These are phyloP conservation scores for Thymelicus sylvestris DNA, from an alignment of 2,888 invertebrate genomes.

Conservation along the genomic window DNA sequence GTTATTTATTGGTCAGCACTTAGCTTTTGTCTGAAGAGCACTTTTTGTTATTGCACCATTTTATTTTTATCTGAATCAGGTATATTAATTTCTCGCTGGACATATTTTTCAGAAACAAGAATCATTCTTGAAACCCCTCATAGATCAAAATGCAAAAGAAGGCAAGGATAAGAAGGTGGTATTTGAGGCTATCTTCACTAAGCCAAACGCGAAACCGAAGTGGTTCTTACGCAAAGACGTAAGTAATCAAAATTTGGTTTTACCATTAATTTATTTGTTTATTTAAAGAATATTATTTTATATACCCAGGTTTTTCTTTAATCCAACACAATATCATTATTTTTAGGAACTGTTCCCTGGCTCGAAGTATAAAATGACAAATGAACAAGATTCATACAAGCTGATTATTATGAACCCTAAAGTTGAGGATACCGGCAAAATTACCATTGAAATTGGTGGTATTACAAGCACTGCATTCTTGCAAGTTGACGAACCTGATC, in stretches of 20 bases:
- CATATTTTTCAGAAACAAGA: conserved; percentile 92
- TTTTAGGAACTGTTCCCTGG: conserved; percentile 96
- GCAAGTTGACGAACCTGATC: conserved; percentile 98
- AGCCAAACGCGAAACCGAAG: conserved; percentile 97
- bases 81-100: conserved; percentile 58
- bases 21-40: conserved; percentile 77
- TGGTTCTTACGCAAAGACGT: conserved; percentile 97
- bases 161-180: conserved; percentile 97
- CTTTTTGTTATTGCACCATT: conserved; percentile 71
- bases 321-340: not conserved
- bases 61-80: conserved; percentile 40
- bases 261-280: not conserved
- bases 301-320: too few species aligned
- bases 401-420: conserved; percentile 95
- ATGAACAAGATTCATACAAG: conserved; percentile 95
- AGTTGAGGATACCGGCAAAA: conserved; percentile 98
- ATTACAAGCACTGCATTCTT: conserved; percentile 95
- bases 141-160: conserved; percentile 97
- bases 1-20: conserved; percentile 62
- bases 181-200: conserved; percentile 97
- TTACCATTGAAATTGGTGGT: conserved; percentile 97
- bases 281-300: too few species aligned
- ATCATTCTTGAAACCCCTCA: conserved; percentile 96
- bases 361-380: conserved; percentile 97
- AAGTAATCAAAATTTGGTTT: conserved; percentile 72